These are phyloP conservation scores for Ormyrus labotus DNA, from an alignment of 2,888 invertebrate genomes.

Conservation along the genomic window DNA sequence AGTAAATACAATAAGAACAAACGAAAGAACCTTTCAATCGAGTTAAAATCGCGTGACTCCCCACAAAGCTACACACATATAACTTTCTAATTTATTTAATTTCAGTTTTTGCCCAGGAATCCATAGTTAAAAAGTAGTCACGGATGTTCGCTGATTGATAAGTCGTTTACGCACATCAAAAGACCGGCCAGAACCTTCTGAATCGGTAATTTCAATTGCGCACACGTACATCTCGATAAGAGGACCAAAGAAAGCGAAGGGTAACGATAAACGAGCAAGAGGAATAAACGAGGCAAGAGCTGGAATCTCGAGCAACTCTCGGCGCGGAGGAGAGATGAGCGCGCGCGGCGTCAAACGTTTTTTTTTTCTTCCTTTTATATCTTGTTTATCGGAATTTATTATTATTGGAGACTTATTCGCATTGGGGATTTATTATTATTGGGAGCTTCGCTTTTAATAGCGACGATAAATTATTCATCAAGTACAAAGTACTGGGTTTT, in stretches of 20 bases:
- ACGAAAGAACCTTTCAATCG: too few relatives aligned
- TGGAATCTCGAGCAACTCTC: slow-evolving; percentile 29
- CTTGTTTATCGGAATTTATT: slow-evolving; percentile 1
- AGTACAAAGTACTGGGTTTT: too few relatives aligned
- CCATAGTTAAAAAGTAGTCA: neutral
- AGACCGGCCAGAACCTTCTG: neutral
- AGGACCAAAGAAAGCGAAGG: neutral
- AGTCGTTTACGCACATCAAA: neutral
- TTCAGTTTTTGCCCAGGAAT: neutral
- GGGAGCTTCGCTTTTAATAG: neutral
- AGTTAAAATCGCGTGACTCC: neutral
- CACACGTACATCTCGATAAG: slow-evolving; percentile 27
- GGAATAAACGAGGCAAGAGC: slow-evolving; percentile 7
- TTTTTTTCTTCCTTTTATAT: neutral
- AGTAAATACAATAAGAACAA: too few relatives aligned
- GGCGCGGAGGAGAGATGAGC: neutral
- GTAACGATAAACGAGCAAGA: neutral
- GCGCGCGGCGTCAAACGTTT: neutral
- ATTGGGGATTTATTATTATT: neutral
- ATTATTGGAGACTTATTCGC: slow-evolving; percentile 7
- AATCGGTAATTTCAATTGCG: slow-evolving; percentile 35
- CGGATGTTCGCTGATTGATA: slow-evolving; percentile 7
- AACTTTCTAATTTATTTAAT: slow-evolving; percentile 1
- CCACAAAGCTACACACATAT: neutral
- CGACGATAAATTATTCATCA: neutral